A percentile compares a stretch with the other conserved stretches of the same genome.
phyloP scores from a whole-genome alignment of 1,140 invertebrate genomes.

The Macrotrachela quadricornifera region DNA sequence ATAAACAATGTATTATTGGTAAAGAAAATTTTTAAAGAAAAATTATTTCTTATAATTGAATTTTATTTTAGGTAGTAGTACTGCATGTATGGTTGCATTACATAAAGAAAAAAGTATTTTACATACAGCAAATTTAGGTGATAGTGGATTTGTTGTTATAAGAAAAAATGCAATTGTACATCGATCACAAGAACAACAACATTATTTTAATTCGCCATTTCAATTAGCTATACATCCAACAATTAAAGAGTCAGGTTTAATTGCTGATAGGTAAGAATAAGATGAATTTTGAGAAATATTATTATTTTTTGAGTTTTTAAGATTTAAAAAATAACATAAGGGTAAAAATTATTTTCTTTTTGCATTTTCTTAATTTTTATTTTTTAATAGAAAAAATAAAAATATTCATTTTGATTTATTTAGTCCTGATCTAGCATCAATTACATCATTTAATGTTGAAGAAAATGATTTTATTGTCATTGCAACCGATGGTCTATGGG shows the following conservation, averaged over 20 bases:
- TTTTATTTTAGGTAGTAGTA: constrained; percentile 65
- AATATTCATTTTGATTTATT: constrained; percentile 1
- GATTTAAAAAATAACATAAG: constrained; percentile 2
- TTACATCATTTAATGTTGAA: constrained; percentile 65
- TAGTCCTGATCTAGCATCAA: constrained; percentile 71
- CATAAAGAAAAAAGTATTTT: constrained; percentile 65
- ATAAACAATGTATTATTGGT: constrained; percentile 74
- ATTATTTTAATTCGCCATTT: constrained; percentile 95
- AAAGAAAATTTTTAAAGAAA: constrained; percentile 9
- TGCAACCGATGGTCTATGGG: constrained; percentile 90
- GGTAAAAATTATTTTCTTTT: too few species aligned
- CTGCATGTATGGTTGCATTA: constrained; percentile 78
- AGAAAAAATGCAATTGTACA: constrained; percentile 58
- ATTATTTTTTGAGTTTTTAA: not conserved
- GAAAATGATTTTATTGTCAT: constrained; percentile 83
- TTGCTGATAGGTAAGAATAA: constrained; percentile 52
- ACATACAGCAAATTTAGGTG: constrained; percentile 89
- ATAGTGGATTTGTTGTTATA: constrained; percentile 72
- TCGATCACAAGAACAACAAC: constrained; percentile 78
- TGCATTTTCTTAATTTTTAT: too few species aligned
- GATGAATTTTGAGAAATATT: not conserved
- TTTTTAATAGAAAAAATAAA: too few species aligned
- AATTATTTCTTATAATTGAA: not conserved
- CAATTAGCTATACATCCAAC: constrained; percentile 79
- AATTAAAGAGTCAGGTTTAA: constrained; percentile 53